These are phyloP conservation scores for Exocentrus adspersus DNA, from an alignment of 2,888 invertebrate genomes.

Conservation along the genomic window DNA sequence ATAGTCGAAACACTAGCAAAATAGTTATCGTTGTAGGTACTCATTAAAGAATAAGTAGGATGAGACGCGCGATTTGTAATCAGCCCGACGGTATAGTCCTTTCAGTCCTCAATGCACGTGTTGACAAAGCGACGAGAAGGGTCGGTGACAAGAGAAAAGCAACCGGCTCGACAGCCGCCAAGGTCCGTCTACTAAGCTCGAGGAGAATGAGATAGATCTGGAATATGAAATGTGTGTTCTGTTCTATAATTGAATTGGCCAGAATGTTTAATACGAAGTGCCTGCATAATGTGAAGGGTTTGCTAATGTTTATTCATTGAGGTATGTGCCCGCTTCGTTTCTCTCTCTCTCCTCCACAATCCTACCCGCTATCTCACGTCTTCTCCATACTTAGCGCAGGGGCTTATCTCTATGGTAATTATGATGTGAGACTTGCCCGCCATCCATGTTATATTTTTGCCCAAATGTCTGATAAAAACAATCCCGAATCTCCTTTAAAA, in stretches of 20 bases:
- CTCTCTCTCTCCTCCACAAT: constrained; percentile 15
- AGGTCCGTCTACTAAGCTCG: constrained; percentile 41
- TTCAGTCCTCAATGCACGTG: constrained; percentile 45
- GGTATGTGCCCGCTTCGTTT: constrained; percentile 26
- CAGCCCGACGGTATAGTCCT: constrained; percentile 27
- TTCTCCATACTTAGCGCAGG: constrained; percentile 27
- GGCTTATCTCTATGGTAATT: constrained; percentile 50
- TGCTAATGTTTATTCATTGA: constrained; percentile 60
- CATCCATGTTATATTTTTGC: not conserved
- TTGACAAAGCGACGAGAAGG: constrained; percentile 45
- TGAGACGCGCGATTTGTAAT: constrained; percentile 30
- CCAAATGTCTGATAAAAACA: not conserved
- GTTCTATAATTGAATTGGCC: constrained; percentile 63
- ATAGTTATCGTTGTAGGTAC: not conserved
- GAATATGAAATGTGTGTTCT: constrained; percentile 61
- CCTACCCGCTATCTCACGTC: constrained; percentile 11
- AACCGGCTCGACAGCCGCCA: constrained; percentile 26
- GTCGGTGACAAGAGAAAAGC: constrained; percentile 44
- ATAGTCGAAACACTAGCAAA: constrained; percentile 10
- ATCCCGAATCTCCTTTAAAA: not conserved
- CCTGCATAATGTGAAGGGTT: constrained; percentile 62
- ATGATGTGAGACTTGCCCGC: constrained; percentile 1
- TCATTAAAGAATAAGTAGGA: constrained; percentile 24
- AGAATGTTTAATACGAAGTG: constrained; percentile 62
- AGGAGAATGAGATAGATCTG: constrained; percentile 53